A percentile compares a stretch with the other conserved stretches of the same genome.
Evolutionary conservation across 1,140 invertebrate species (phyloP).

Genomic region (Pseudomyrmex cubaensis): DNA sequence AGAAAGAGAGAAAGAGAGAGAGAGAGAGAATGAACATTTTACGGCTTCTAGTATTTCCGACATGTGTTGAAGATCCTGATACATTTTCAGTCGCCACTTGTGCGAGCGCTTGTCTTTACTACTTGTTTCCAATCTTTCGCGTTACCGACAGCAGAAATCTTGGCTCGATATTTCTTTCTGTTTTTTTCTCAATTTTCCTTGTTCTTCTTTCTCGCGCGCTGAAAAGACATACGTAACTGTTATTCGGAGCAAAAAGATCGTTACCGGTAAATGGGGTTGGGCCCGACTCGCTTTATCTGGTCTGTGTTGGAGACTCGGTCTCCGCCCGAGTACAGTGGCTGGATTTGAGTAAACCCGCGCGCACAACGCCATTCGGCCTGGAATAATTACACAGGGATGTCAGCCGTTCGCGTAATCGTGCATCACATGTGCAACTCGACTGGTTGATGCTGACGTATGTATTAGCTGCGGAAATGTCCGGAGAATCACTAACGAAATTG

Average conservation of each 20-base stretch:
- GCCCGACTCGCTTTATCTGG: constrained; percentile 54
- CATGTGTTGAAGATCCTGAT: neutral
- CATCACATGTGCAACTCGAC: constrained; percentile 32
- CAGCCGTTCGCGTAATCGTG: constrained; percentile 54
- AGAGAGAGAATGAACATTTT: no score
- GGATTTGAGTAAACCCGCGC: constrained; percentile 42
- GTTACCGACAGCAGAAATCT: constrained; percentile 6
- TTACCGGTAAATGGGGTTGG: constrained; percentile 64
- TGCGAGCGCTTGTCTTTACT: constrained; percentile 6
- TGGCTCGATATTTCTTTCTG: constrained; percentile 7
- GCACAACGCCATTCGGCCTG: constrained; percentile 30
- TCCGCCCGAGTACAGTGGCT: constrained; percentile 47
- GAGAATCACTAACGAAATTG: constrained; percentile 41
- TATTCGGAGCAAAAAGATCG: constrained; percentile 68
- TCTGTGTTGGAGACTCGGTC: constrained; percentile 34
- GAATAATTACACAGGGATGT: constrained; percentile 66
- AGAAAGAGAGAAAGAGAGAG: no score
- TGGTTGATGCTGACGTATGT: constrained; percentile 43
- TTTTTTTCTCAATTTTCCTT: constrained; percentile 45
- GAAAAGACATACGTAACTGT: constrained; percentile 52
- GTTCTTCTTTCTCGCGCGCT: constrained; percentile 40
- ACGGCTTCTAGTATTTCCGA: neutral
- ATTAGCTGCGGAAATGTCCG: constrained; percentile 32
- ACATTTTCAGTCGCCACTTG: neutral
- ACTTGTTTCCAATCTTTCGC: constrained; percentile 12